A percentile compares a stretch with the other conserved stretches of the same genome.
phyloP scores from a whole-genome alignment of 2,113 vertebrate genomes.

The Agapornis roseicollis region DNA sequence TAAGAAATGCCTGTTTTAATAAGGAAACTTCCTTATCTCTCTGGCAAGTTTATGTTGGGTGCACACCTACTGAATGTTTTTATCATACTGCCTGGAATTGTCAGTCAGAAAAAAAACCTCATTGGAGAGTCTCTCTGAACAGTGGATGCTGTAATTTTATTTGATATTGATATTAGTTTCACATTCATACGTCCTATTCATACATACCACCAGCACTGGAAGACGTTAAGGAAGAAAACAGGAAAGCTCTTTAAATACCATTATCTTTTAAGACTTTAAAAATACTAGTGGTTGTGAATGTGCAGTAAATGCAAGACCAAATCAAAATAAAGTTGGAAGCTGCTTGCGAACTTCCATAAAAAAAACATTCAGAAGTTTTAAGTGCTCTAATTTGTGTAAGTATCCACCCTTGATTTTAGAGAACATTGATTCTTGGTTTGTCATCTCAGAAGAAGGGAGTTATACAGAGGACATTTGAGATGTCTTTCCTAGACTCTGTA shows the following conservation, averaged over 20 bases:
- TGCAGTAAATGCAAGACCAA: neutral
- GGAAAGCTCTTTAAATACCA: neutral
- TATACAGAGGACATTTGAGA: neutral
- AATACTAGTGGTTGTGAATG: neutral
- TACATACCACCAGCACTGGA: neutral
- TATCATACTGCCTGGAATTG: neutral
- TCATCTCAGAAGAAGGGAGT: neutral
- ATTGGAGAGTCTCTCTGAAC: neutral
- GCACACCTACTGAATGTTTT: neutral
- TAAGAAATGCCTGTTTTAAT: conserved; percentile 36
- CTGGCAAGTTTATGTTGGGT: conserved; percentile 3
- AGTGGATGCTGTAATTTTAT: neutral
- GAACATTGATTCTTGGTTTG: neutral
- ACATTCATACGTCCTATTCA: neutral
- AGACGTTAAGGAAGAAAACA: neutral
- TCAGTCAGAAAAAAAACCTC: neutral
- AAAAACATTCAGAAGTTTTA: neutral
- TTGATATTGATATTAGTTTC: neutral
- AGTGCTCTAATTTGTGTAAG: neutral
- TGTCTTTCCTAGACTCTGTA: neutral
- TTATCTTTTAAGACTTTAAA: neutral
- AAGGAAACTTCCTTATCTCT: conserved; percentile 25
- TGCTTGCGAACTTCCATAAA: neutral
- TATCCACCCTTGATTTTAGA: neutral
- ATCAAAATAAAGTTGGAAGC: neutral